Evolutionary conservation across 2,888 invertebrate species (phyloP), one percentile per base, ranked within the genome.

Genomic region (Ophion slaviceki): DNA sequence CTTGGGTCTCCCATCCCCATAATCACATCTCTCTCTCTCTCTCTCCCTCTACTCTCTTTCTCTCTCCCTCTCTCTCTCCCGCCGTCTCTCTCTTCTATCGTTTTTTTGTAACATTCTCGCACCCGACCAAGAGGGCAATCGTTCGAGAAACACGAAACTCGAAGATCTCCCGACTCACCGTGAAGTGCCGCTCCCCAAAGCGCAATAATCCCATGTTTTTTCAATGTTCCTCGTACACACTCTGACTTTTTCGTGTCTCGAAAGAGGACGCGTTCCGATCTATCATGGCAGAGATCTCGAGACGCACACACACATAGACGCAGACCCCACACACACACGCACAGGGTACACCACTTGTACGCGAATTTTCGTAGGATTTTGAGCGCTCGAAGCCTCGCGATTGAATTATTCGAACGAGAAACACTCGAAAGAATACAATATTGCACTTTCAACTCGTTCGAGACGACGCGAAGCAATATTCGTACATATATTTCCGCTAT

Each of bases 271-370:
- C 93, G 92, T 89, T 92, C 91, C 90, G 92, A 92, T 90, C 93
- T 93, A 93, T 93, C 93, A 93, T 94, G 93, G 93, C 93, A 92
- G 93, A 91, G 36, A 81, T 91, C 90, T 79, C 70, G 61, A 47
- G 90, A 90, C 90, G 88, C 88, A 85, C 88, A 89, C 89, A 88
- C 86, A 79, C 75, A 78, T 83, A 82, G 85, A 86, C 59, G 59
- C 78, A 28, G 62, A 90, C 87, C 87, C 85, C 90, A 91, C 90
- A 88, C 85, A 72, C 77, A 75, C 79, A 78, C 87, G n/a, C 5
- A 53, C 45, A 20, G 62, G 20, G 45, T 70, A 40, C 53, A 79
- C 70, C 20, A 59, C 45, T 64, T 75, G 66, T 61, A 59, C 57
- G 57, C 28, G 71, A 75, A 71, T 71, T 77, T 82, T 70, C 45